Evolutionary conservation across 2,797 vertebrate species (phyloP).

Genomic region (Phrynocephalus forsythii): DNA sequence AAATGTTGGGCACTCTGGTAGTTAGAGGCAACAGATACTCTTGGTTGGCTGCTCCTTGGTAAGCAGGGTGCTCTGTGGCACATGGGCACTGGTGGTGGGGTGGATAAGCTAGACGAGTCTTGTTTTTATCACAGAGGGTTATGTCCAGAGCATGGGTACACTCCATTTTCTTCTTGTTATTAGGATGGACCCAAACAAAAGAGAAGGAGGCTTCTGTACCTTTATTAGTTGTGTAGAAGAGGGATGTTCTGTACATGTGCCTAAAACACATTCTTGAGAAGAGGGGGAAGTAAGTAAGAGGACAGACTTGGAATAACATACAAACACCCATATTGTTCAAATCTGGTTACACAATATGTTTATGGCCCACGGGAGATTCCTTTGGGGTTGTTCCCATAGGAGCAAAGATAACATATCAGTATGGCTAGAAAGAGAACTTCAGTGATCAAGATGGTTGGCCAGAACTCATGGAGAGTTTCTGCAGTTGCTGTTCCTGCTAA

Average conservation of each 20-base stretch:
- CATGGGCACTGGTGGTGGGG: not conserved
- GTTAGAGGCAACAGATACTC: slow-evolving; percentile 54
- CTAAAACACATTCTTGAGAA: not conserved
- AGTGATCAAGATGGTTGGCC: not conserved
- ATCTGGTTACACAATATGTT: not conserved
- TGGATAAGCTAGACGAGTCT: not conserved
- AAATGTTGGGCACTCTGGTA: slow-evolving; percentile 22
- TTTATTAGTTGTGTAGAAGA: too few species aligned
- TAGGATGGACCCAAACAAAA: not conserved
- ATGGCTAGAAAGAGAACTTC: not conserved
- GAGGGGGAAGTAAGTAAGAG: not conserved
- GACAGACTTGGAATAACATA: not conserved
- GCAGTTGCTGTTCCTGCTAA: not conserved
- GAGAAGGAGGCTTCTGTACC: not conserved
- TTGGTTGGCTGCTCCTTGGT: not conserved
- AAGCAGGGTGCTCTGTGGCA: not conserved
- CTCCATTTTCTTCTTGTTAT: not conserved
- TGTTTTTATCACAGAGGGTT: not conserved
- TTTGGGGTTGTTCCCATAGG: slow-evolving; percentile 6
- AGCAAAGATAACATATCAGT: not conserved
- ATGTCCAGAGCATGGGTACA: too few species aligned
- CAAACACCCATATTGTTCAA: not conserved
- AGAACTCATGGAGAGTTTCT: not conserved
- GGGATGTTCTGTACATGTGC: too few species aligned
- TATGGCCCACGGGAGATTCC: not conserved